phyloP scores from a whole-genome alignment of 2,888 invertebrate genomes.

The Pegoplata infirma region DNA sequence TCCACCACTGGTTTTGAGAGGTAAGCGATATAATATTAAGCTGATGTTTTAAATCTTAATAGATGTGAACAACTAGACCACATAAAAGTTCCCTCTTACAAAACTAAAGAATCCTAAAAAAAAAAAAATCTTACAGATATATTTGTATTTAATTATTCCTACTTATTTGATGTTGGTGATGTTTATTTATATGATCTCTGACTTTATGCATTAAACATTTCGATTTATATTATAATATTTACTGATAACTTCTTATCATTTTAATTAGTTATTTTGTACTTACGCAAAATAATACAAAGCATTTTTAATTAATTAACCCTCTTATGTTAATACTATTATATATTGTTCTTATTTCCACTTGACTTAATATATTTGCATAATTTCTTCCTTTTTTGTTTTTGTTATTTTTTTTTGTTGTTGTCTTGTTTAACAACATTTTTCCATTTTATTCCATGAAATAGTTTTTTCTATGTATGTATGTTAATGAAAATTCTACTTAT shows the following conservation, averaged over 20 bases:
- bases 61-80: too few relatives aligned
- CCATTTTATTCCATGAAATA: background rate
- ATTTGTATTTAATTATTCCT: too few relatives aligned
- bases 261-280: conserved; percentile 32
- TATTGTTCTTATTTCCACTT: conserved; percentile 31
- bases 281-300: conserved; percentile 1
- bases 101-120: too few relatives aligned
- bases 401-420: background rate
- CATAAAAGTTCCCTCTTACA: too few relatives aligned
- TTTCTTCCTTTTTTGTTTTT: background rate
- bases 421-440: conserved; percentile 5
- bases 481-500: background rate
- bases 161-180: too few relatives aligned
- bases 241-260: conserved; percentile 19
- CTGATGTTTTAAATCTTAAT: too few relatives aligned
- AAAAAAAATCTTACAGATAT: too few relatives aligned
- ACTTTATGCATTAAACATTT: conserved; percentile 21
- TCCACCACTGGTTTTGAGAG: too few relatives aligned
- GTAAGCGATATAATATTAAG: too few relatives aligned
- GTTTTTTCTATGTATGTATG: background rate
- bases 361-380: conserved; percentile 34
- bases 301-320: conserved; percentile 51
- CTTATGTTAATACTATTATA: conserved; percentile 42
- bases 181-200: too few relatives aligned
- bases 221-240: conserved; percentile 14